phyloP scores from a whole-genome alignment of 2,797 vertebrate genomes.

The Dallia pectoralis region DNA sequence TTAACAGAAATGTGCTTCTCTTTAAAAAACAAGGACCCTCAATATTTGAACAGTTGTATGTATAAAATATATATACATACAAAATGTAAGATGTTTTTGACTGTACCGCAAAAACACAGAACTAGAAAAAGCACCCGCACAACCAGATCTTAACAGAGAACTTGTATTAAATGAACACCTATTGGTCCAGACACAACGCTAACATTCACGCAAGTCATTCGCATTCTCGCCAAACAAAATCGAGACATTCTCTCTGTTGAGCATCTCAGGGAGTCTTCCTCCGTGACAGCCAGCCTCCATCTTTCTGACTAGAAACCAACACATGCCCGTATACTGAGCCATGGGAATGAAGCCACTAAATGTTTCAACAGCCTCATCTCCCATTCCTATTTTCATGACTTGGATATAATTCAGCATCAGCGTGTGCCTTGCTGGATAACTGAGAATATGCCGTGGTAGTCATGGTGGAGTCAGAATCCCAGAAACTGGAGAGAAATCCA shows the following conservation, averaged over 20 bases:
- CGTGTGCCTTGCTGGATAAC: not conserved
- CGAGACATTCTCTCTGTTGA: not conserved
- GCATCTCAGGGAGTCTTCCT: not conserved
- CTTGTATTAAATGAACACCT: not conserved
- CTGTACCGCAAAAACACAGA: not conserved
- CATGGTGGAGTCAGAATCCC: not conserved
- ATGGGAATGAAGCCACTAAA: slow-evolving; percentile 19
- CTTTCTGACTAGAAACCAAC: not conserved
- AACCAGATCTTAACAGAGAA: not conserved
- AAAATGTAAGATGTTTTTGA: no score
- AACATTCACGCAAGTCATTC: not conserved
- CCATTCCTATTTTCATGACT: slow-evolving; percentile 22
- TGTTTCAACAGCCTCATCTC: slow-evolving; percentile 30
- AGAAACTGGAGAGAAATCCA: not conserved
- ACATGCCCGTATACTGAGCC: not conserved
- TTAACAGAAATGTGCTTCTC: no score
- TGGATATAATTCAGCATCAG: slow-evolving; percentile 22
- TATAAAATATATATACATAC: no score
- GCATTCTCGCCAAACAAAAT: not conserved
- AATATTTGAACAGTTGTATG: no score
- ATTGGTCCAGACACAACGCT: not conserved
- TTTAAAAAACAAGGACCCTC: no score
- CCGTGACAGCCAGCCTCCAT: slow-evolving; percentile 8
- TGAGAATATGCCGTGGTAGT: slow-evolving; percentile 1
- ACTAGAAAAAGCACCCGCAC: not conserved